Evolutionary conservation across 2,888 invertebrate genomes (phyloP).

Genomic region (Lobophora halterata): DNA sequence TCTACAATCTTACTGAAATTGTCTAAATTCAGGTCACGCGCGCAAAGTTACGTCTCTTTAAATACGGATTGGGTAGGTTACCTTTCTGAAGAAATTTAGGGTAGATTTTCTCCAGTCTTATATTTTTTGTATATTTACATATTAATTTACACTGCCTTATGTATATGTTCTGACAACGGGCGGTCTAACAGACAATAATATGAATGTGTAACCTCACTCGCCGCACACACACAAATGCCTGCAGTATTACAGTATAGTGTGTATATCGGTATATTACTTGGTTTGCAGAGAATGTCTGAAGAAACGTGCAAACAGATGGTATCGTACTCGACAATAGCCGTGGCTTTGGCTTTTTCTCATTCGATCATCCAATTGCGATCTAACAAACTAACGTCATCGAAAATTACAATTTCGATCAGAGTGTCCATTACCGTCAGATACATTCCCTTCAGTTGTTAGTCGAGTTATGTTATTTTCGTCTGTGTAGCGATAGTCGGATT

Average conservation of each 20-base stretch:
- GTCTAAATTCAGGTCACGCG: background rate
- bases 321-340: slow-evolving; percentile 78
- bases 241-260: slow-evolving; percentile 51
- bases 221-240: slow-evolving; percentile 35
- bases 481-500: slow-evolving; percentile 70
- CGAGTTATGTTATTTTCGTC: slow-evolving; percentile 70
- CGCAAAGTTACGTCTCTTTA: too few relatives aligned
- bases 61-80: too few relatives aligned
- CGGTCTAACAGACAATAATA: slow-evolving; percentile 7
- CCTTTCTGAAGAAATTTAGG: too few relatives aligned
- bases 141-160: too few relatives aligned
- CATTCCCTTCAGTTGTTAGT: slow-evolving; percentile 40
- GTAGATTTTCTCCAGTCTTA: too few relatives aligned
- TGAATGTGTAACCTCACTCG: slow-evolving; percentile 34
- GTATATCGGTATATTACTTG: slow-evolving; percentile 76
- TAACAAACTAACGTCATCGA: slow-evolving; percentile 77
- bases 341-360: slow-evolving; percentile 79
- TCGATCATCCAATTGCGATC: slow-evolving; percentile 71
- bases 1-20: background rate
- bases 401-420: slow-evolving; percentile 53
- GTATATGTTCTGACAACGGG: background rate
- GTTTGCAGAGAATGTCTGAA: slow-evolving; percentile 91
- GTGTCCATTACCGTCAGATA: too few relatives aligned
- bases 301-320: slow-evolving; percentile 92
- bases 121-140: too few relatives aligned